Evolutionary conservation across 2,888 invertebrate genomes (phyloP).

Genomic region (Copidosoma aretas): DNA sequence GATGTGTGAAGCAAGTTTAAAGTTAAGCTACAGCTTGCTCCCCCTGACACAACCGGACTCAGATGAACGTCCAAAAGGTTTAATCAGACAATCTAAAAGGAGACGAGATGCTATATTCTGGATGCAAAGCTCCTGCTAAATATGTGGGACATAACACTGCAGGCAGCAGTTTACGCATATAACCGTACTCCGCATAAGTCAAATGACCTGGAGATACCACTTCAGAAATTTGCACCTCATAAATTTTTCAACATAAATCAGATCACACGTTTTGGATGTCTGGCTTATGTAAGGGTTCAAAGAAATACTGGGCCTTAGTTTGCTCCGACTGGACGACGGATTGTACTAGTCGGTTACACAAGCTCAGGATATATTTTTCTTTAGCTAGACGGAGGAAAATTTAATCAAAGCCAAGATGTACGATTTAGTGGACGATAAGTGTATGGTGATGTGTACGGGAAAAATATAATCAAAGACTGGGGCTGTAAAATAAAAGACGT

Average conservation of each 20-base stretch:
- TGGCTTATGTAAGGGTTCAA: not conserved
- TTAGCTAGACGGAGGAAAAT: conserved; percentile 39
- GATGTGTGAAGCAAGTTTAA: conserved; percentile 38
- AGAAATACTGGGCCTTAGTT: not conserved
- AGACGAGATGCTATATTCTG: conserved; percentile 20
- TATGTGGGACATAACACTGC: conserved; percentile 38
- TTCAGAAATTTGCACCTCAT: conserved; percentile 29
- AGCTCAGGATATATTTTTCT: conserved; percentile 37
- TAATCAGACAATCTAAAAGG: conserved; percentile 41
- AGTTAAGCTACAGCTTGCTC: conserved; percentile 29
- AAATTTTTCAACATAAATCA: conserved; percentile 27
- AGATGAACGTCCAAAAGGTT: conserved; percentile 39
- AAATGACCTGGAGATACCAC: conserved; percentile 20
- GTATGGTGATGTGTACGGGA: conserved; percentile 40
- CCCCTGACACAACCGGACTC: conserved; percentile 38
- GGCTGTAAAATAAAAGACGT: too few relatives aligned
- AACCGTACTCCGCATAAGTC: conserved; percentile 1
- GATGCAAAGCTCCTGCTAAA: conserved; percentile 34
- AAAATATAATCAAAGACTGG: conserved; percentile 12
- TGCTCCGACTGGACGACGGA: not conserved
- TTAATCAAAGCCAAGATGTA: conserved; percentile 23
- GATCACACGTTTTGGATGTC: conserved; percentile 27
- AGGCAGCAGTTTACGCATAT: conserved; percentile 37
- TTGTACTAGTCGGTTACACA: conserved; percentile 12
- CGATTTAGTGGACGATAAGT: conserved; percentile 43